Percentiles rank a stretch among this genome's conserved stretches.
Conservation (phyloP, 2,797 vertebrate species). For the Melanotaenia nigrans region DNA sequence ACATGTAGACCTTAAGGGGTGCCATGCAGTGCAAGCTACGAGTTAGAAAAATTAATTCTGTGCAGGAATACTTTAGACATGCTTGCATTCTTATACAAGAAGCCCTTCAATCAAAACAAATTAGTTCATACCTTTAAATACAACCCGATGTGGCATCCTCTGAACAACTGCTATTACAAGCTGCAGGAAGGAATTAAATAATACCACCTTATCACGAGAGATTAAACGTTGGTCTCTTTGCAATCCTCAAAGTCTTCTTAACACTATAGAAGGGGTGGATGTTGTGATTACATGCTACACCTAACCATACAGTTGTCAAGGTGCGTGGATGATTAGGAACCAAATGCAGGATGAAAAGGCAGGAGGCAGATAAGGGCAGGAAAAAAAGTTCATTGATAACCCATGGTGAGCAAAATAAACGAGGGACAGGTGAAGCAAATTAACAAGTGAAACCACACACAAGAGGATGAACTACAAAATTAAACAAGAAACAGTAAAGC, state of each 20-base stretch:
- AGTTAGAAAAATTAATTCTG: not conserved
- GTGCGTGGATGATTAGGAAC: too few relatives aligned
- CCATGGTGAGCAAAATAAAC: too few relatives aligned
- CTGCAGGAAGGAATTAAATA: too few relatives aligned
- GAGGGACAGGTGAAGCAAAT: too few relatives aligned
- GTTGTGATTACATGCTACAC: not conserved
- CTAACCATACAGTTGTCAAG: not conserved
- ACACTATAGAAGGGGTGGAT: not conserved
- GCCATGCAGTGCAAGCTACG: too few relatives aligned
- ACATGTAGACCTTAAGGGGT: not conserved
- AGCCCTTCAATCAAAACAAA: not conserved
- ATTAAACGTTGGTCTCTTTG: not conserved
- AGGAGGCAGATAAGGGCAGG: too few relatives aligned
- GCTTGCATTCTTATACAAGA: not conserved
- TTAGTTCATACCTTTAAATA: not conserved
- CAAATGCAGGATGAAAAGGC: too few relatives aligned
- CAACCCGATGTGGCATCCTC: not conserved
- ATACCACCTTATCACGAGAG: not conserved
- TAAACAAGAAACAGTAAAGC: too few relatives aligned
- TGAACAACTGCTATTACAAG: not conserved
- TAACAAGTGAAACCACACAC: too few relatives aligned
- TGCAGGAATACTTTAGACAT: not conserved
- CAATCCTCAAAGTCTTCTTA: not conserved
- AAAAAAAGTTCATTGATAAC: too few relatives aligned
- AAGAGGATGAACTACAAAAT: too few relatives aligned